A percentile compares a stretch with the other conserved stretches of the same genome.
phyloP scores from a whole-genome alignment of 2,113 vertebrate genomes.

The Melanerpes aurifrons region DNA sequence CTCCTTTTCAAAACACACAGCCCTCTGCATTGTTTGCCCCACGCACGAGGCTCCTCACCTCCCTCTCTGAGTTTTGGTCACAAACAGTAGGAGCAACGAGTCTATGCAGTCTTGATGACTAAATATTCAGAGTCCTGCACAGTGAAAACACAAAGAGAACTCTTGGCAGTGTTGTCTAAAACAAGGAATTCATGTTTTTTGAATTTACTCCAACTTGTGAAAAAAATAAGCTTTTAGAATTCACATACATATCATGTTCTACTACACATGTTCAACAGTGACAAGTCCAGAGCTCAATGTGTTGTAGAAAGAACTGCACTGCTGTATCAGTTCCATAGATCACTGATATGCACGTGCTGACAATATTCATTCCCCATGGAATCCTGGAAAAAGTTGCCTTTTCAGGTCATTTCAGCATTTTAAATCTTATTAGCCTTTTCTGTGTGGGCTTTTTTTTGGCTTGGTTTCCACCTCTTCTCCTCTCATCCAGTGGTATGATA shows the following conservation, averaged over 20 bases:
- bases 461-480: not conserved
- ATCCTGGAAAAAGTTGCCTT: not conserved
- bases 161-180: not conserved
- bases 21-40: not conserved
- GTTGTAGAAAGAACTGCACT: not conserved
- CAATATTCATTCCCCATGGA: not conserved
- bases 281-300: not conserved
- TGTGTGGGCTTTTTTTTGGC: not conserved
- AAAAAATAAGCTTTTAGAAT: not conserved
- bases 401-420: not conserved
- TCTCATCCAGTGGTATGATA: not conserved
- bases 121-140: not conserved
- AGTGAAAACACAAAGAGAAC: not conserved
- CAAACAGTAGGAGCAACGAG: not conserved
- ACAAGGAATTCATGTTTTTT: not conserved
- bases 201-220: constrained; percentile 1
- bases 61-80: not conserved
- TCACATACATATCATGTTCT: not conserved
- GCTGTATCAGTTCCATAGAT: not conserved
- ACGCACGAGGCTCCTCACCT: not conserved
- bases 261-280: not conserved
- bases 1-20: not conserved
- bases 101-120: not conserved
- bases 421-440: not conserved
- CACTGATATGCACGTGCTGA: not conserved